phyloP scores from a whole-genome alignment of 2,113 vertebrate species.

The Diglossa brunneiventris region DNA sequence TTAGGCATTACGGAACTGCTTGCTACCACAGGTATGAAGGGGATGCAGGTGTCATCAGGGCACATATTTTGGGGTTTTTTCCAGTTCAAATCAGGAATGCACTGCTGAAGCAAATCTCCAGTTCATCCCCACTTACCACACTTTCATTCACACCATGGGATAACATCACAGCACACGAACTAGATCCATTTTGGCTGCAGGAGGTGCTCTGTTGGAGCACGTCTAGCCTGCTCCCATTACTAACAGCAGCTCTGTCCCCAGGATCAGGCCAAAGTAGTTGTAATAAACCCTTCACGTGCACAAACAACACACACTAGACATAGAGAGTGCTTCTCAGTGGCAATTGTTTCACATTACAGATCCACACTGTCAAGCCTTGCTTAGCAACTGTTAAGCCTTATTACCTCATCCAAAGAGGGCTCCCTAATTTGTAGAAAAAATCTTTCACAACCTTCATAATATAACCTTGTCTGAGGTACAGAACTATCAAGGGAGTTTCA shows the following conservation, averaged over 20 bases:
- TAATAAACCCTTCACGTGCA: fast-evolving
- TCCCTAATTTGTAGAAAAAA: background rate
- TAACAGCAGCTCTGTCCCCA: background rate
- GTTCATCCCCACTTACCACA: background rate
- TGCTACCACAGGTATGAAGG: background rate
- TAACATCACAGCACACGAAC: background rate
- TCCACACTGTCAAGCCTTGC: background rate
- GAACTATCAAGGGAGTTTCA: background rate
- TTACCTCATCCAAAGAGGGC: background rate
- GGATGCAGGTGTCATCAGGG: background rate
- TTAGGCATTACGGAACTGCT: background rate
- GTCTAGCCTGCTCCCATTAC: background rate
- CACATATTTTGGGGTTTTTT: fast-evolving
- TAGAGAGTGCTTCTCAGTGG: background rate
- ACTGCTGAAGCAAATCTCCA: background rate
- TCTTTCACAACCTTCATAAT: background rate
- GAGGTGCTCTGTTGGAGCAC: background rate
- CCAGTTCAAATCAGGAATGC: background rate
- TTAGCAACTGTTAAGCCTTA: background rate
- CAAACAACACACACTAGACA: background rate
- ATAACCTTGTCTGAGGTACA: background rate
- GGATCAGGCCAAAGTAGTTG: background rate
- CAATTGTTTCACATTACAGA: background rate
- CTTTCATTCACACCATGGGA: background rate
- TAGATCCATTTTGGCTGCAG: background rate